Evolutionary conservation across 2,113 vertebrate genomes (phyloP), one percentile per base, ranked within the genome.

Genomic region (Erpornis zantholeuca): DNA sequence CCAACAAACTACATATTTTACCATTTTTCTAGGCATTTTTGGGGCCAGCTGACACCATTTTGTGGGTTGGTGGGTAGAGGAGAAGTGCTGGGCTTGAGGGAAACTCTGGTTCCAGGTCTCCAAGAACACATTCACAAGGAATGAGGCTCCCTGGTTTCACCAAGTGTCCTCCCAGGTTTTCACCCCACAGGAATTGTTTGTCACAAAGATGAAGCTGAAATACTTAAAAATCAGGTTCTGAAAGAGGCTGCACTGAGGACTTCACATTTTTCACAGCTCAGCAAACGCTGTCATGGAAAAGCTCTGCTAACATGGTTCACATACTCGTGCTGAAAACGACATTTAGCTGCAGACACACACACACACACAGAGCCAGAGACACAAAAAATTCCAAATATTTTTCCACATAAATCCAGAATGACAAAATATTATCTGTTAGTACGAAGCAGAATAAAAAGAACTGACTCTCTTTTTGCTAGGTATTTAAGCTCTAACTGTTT

Each of bases 251-350:
- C 63, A 16, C 82, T 14, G 59, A 92, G 54, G 90, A 65, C 42
- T 86, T 93, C 66, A 50, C 59, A 50, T 91, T 92, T 94, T 95
- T 93, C 95, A 86, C 82, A 94, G 90, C 90, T 92, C 92, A 69
- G 82, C 85, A 92, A 88, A 65, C 31, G 12, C 42, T 88, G 90
- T 50, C 82, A 47, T 33, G 88, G 64, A 83, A 90, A 50, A 94
- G 63, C 85, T 86, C 76, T 63, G 54, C 40, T 73, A 86, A 80
- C 45, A 13, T 13, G 36, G 49, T 49, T 82, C 85, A 72, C 71
- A 57, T 80, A 15, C 52, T 82, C 57, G 82, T 86, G 90, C 90
- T 57, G 88, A 93, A 94, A 96, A 94, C 61, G 92, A 61, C 50
- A 29, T 56, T 82, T 77, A 70, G 10, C 88, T 90, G 75, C 52